Evolutionary conservation across 2,797 vertebrate genomes (phyloP), one percentile per base, ranked within the genome.

Genomic region (Etheostoma perlongum): DNA sequence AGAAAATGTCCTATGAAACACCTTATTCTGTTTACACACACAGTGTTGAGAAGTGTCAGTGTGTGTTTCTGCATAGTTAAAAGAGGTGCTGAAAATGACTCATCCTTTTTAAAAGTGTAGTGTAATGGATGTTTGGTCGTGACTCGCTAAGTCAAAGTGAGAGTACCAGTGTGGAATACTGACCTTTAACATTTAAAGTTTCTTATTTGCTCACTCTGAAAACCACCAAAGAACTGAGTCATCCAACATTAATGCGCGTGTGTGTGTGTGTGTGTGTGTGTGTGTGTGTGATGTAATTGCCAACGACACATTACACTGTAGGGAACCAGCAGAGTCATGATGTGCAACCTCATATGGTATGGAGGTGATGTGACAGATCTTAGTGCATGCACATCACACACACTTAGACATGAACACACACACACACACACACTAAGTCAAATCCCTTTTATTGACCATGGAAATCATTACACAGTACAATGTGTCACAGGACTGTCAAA

Each of bases 261-360:
- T 44, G 51, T 1, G 27, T 30, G 54, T 73, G 46, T 60, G 59
- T 63, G 42, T 40, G 36, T 73, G 25, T 66, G 61, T 58, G 27
- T 62, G 27, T 57, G 19, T 75, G 72, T 59, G 49, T 80, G 89
- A 93, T 79, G 81, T 87, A 81, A 93, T 89, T 78, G 49, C 59
- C 63, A 57, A 21, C n/a, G 90, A 92, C 90, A 88, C 81, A 76
- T 91, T 83, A 85, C 78, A 86, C 89, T 91, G 83, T 90, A 79
- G 89, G 90, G 87, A 90, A 89, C 79, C 85, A 85, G 86, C 84
- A 87, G 87, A 88, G 83, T 89, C 85, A 87, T 90, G 89, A 92
- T 91, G 88, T 84, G 85, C 84, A 89, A 66, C 76, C 74, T 90
- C 79, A 79, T 81, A 84, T 89, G 79, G 74, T 85, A 87, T 79